phyloP scores from a whole-genome alignment of 2,888 invertebrate genomes.

The Ophion costatus region DNA sequence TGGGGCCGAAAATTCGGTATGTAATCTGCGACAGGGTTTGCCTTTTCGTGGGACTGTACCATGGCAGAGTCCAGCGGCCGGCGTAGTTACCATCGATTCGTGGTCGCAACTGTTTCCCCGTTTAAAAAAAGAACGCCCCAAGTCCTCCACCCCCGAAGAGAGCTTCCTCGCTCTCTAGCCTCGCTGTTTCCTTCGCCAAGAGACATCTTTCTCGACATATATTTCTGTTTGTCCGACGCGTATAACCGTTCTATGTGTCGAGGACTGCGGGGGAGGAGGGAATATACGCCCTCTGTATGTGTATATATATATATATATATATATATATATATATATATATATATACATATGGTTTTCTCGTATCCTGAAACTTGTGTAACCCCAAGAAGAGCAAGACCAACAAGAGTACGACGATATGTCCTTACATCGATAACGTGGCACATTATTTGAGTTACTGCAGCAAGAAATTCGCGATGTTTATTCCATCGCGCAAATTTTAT shows the following conservation, averaged over 20 bases:
- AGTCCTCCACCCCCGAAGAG: conserved; percentile 67
- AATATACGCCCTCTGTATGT: conserved; percentile 53
- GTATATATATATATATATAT: not conserved
- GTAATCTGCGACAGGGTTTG: conserved; percentile 14
- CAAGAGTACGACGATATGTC: conserved; percentile 14
- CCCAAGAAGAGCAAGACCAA: conserved; percentile 24
- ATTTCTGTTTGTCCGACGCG: conserved; percentile 82
- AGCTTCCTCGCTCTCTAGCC: conserved; percentile 32
- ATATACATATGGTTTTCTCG: conserved; percentile 9
- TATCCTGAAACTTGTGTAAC: conserved; percentile 54
- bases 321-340: not conserved
- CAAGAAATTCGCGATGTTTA: conserved; percentile 19
- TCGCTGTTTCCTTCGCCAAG: conserved; percentile 69
- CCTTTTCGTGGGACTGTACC: conserved; percentile 79
- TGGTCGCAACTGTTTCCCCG: conserved; percentile 83
- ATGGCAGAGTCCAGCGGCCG: conserved; percentile 79
- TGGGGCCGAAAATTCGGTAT: not conserved
- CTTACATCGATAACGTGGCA: conserved; percentile 42
- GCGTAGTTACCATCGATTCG: conserved; percentile 83
- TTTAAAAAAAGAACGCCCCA: conserved; percentile 81
- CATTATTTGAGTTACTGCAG: conserved; percentile 48
- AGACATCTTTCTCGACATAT: conserved; percentile 81
- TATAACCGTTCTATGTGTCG: conserved; percentile 46
- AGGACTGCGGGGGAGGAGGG: conserved; percentile 41
- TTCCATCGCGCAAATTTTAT: not conserved